A percentile compares a stretch with the other conserved stretches of the same genome.
Conservation (phyloP, 2,797 vertebrate genomes). For the Ammospiza maritima region DNA sequence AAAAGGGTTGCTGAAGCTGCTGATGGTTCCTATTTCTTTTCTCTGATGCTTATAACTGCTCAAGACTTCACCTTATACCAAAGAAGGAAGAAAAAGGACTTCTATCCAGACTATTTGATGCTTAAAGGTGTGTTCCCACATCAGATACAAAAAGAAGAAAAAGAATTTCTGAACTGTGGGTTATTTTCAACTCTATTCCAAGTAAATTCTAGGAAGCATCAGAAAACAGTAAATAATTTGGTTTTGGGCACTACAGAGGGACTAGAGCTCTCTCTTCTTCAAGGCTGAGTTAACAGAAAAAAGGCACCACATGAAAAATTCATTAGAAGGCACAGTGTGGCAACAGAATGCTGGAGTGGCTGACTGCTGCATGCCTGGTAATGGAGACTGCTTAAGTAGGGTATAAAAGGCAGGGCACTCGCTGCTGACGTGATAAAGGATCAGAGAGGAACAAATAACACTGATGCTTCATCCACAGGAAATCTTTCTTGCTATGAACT, state of each 20-base stretch:
- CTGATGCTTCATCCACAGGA: neutral
- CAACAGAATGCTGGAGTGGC: neutral
- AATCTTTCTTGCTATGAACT: neutral
- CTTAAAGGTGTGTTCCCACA: neutral
- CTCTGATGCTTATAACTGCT: neutral
- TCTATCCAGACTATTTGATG: neutral
- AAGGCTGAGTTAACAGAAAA: constrained; percentile 2
- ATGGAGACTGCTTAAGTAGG: neutral
- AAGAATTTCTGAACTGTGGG: neutral
- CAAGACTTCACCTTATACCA: neutral
- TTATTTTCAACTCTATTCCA: neutral
- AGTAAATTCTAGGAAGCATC: neutral
- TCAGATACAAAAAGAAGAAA: neutral
- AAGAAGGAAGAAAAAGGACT: neutral
- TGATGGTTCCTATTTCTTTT: neutral
- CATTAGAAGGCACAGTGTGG: neutral
- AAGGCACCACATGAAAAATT: constrained; percentile 32
- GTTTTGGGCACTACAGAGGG: neutral
- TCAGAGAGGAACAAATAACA: neutral
- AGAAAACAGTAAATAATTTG: neutral
- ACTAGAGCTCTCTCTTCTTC: neutral
- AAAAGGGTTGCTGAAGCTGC: neutral
- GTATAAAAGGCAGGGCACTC: neutral
- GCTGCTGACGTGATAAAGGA: neutral
- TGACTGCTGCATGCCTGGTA: neutral